A percentile compares a stretch with the other conserved stretches of the same genome.
phyloP scores from a whole-genome alignment of 2,113 vertebrate species.

The Danionella cerebrum region DNA sequence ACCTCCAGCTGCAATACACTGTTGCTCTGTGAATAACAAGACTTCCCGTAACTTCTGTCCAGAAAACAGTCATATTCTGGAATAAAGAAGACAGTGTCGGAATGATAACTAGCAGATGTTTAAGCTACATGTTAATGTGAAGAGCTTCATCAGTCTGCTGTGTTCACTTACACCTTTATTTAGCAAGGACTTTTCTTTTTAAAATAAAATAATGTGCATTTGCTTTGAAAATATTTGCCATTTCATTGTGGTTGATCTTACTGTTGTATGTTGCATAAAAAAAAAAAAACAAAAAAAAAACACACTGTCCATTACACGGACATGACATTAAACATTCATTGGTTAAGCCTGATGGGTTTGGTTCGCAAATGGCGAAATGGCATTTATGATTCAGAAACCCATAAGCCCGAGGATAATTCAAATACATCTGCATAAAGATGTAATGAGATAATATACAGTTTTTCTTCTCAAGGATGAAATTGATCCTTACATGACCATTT shows the following conservation, averaged over 20 bases:
- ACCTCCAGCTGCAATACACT: constrained; percentile 23
- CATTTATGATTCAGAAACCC: neutral
- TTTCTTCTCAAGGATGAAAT: constrained; percentile 49
- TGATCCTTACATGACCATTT: constrained; percentile 55
- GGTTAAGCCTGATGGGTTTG: constrained; percentile 36
- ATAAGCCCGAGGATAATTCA: neutral
- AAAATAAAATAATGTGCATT: too few relatives aligned
- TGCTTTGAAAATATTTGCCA: neutral
- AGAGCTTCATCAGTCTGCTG: too few relatives aligned
- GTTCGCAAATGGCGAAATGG: neutral
- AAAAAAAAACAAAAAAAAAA: constrained; percentile 59
- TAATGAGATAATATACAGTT: constrained; percentile 49
- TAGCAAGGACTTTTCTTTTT: too few relatives aligned
- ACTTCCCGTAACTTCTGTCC: constrained; percentile 21
- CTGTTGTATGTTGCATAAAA: constrained; percentile 14
- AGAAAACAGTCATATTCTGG: constrained; percentile 7
- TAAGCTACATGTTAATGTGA: too few relatives aligned
- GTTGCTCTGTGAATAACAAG: constrained; percentile 34
- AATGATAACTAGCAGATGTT: neutral
- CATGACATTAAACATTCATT: constrained; percentile 58
- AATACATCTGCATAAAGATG: constrained; percentile 47
- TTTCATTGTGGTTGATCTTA: neutral
- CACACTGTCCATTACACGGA: constrained; percentile 57
- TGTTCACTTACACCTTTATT: too few relatives aligned
- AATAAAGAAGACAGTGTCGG: neutral